A percentile compares a stretch with the other conserved stretches of the same genome.
Evolutionary conservation across 2,888 invertebrate genomes (phyloP).

Genomic region (Eremobia ochroleuca): DNA sequence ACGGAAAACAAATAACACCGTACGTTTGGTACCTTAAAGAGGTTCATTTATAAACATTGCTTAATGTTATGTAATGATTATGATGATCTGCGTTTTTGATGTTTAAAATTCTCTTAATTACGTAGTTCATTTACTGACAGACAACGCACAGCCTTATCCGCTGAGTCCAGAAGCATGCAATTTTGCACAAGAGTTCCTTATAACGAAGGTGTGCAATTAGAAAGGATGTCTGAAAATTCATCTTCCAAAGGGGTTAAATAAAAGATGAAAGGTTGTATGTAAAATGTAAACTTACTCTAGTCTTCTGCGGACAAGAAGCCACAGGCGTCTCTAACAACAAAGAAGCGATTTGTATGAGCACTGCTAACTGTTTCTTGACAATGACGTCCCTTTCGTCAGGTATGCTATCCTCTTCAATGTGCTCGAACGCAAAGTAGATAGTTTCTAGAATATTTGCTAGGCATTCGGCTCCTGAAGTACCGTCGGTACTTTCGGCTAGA

Average conservation of each 20-base stretch:
- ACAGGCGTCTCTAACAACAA: slow-evolving; percentile 77
- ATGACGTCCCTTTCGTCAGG: slow-evolving; percentile 73
- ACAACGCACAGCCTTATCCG: background rate
- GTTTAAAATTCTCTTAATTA: background rate
- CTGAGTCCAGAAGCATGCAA: background rate
- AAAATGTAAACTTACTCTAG: slow-evolving; percentile 72
- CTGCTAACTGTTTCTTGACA: slow-evolving; percentile 72
- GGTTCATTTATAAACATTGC: no score
- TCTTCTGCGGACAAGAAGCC: slow-evolving; percentile 71
- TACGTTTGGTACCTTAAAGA: no score
- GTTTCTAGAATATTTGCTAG: slow-evolving; percentile 78
- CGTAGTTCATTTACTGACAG: background rate
- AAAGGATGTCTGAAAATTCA: background rate
- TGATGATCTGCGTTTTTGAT: no score
- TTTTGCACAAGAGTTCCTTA: no score
- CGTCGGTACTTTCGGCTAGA: slow-evolving; percentile 74
- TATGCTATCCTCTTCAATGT: slow-evolving; percentile 72
- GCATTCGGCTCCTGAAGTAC: slow-evolving; percentile 68
- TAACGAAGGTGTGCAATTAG: no score
- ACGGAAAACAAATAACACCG: background rate
- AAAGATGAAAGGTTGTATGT: background rate
- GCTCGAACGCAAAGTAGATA: slow-evolving; percentile 72
- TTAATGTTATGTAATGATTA: background rate
- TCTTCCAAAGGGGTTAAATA: background rate
- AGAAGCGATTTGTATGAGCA: slow-evolving; percentile 73